Conservation (phyloP, 64 coral and sea anemone species). For the Porites lutea region DNA sequence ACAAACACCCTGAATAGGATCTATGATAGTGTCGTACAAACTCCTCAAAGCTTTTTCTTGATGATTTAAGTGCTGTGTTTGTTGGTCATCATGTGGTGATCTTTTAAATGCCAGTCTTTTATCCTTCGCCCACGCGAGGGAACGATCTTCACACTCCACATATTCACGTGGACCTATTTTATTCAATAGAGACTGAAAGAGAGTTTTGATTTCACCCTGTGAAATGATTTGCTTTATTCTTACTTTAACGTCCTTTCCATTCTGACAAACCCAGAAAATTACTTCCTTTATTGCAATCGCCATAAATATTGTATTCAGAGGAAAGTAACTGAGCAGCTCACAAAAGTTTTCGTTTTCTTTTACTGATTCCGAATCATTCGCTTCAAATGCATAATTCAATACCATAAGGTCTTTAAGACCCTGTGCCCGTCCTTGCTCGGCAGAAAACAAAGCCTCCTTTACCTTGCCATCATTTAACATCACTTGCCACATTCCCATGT, state of each 20-base stretch:
- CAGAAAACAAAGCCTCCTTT: neutral
- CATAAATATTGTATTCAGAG: no score
- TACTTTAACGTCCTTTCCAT: no score
- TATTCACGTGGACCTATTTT: neutral
- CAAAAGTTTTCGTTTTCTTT: neutral
- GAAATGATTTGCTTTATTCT: no score
- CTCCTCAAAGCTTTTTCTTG: neutral
- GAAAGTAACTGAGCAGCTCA: neutral
- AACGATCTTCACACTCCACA: neutral
- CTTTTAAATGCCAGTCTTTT: neutral
- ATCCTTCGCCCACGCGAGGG: neutral
- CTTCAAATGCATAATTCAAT: neutral
- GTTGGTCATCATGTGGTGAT: neutral
- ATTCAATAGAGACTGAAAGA: neutral
- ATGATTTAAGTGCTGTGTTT: neutral
- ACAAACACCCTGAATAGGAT: neutral
- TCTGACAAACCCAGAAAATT: no score
- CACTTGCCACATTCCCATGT: neutral
- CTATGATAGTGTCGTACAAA: conserved; percentile 1
- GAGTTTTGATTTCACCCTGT: neutral
- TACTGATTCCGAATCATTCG: neutral
- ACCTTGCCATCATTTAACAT: neutral
- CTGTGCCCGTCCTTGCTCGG: neutral
- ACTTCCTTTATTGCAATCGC: no score
- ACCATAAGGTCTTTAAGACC: neutral